Evolutionary conservation across 2,797 vertebrate genomes (phyloP), one percentile per base, ranked within the genome.

Genomic region (Centropyge bicolor): DNA sequence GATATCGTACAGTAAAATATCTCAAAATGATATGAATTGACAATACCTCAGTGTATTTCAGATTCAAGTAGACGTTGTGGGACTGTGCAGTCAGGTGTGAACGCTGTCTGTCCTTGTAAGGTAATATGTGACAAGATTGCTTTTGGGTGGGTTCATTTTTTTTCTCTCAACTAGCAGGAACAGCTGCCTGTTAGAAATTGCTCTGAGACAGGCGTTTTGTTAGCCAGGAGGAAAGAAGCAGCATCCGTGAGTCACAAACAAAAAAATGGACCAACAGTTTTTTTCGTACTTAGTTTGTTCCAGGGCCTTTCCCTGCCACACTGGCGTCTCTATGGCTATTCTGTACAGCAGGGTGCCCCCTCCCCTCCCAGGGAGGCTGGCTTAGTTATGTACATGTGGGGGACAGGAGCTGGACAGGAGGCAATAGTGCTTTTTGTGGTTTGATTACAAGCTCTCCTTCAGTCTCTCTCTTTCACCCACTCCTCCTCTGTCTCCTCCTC

Each of bases 351-450:
- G 92, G 92, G 80, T 94, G 95, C 86, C 89, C 92, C 66, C 69
- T 87, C 89, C 92, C 66, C 69, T 48, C 74, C 80, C 52, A 65
- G 68, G 72, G 60, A 81, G 61, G 38, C 90, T 90, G 94, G 88
- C 88, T 93, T 95, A 94, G 90, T 90, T 97, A 97, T 98, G 85
- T 98, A 99, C 97, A 98, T n/a, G 92, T 94, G 92, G 94, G 93
- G 94, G 61, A 27, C 49, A 60, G 76, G 92, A 94, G 93, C 93
- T 94, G 94, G 92, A 90, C 83, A 95, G 95, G 94, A 88, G 86
- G 88, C 83, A 52, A 68, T 91, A 92, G 94, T 91, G 91, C 93
- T 92, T 91, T 90, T 81, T 86, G 90, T 89, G 91, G 88, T 91
- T 81, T 93, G 91, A 92, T 96, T 92, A 78, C 93, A 96, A 96